phyloP scores from a whole-genome alignment of 2,797 vertebrate genomes.

The Anas bahamensis region DNA sequence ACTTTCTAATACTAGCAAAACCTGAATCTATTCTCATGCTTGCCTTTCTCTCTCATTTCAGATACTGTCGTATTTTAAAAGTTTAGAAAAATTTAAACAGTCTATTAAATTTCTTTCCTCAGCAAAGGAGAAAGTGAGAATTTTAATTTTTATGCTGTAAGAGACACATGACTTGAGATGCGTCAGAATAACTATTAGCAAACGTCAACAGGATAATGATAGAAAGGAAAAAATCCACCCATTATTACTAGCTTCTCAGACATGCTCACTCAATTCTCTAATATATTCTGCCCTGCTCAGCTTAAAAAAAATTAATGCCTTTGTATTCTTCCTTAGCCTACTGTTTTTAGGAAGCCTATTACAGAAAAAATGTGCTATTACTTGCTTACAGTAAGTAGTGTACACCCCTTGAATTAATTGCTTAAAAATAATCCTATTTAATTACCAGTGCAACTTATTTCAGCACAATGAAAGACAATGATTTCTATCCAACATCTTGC shows the following conservation, averaged over 20 bases:
- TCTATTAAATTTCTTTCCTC: background rate
- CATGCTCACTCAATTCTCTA: background rate
- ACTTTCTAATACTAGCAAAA: background rate
- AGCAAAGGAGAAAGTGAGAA: background rate
- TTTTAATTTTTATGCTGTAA: background rate
- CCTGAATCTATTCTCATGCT: background rate
- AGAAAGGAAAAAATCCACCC: background rate
- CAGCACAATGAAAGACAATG: accelerated
- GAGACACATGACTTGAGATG: background rate
- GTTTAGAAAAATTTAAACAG: background rate
- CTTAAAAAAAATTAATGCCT: background rate
- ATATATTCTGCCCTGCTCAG: background rate
- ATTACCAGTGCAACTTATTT: background rate
- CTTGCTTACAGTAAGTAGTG: background rate
- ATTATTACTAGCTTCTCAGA: background rate
- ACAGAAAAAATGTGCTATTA: background rate
- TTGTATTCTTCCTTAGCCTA: background rate
- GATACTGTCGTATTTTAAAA: background rate
- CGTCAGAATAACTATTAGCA: background rate
- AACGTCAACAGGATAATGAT: background rate
- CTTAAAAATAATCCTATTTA: conserved; percentile 12
- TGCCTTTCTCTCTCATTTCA: background rate
- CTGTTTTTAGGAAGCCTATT: background rate
- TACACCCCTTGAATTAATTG: background rate
- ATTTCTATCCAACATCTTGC: background rate